These are phyloP conservation scores for Phycodurus eques DNA, from an alignment of 2,113 vertebrate genomes.

Conservation along the genomic window DNA sequence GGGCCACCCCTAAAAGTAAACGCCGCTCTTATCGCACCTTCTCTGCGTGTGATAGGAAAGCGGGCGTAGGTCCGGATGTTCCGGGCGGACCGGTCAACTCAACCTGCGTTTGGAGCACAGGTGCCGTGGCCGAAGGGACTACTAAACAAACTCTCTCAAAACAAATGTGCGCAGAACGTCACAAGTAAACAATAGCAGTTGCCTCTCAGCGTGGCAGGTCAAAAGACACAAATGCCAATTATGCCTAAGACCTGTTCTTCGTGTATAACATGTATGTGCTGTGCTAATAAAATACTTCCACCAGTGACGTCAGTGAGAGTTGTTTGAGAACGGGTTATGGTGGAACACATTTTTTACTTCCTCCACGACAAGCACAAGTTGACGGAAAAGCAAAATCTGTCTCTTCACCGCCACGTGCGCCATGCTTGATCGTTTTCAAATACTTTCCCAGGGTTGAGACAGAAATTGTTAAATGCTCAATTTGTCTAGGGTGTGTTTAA, in stretches of 20 bases:
- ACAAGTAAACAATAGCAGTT: conserved; percentile 18
- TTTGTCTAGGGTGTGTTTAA: conserved; percentile 73
- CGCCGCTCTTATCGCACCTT: conserved; percentile 48
- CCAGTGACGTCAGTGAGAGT: not conserved
- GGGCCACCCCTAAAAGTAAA: conserved; percentile 54
- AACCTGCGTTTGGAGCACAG: conserved; percentile 23
- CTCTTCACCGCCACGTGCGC: not conserved
- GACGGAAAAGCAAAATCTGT: too few relatives aligned
- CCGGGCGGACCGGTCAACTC: conserved; percentile 32
- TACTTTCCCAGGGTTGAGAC: conserved; percentile 21
- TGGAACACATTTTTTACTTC: not conserved
- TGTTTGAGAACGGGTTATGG: not conserved
- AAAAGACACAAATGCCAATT: conserved; percentile 23
- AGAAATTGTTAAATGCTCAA: conserved; percentile 7
- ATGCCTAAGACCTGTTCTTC: conserved; percentile 28
- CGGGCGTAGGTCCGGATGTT: conserved; percentile 10
- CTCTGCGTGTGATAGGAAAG: conserved; percentile 8
- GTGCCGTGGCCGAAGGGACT: not conserved
- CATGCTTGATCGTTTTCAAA: not conserved
- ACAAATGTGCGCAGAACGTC: not conserved
- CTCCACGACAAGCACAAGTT: not conserved
- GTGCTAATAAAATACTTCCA: not conserved
- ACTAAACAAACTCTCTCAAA: not conserved
- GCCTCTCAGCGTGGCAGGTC: conserved; percentile 19
- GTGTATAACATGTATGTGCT: conserved; percentile 22